phyloP scores from a whole-genome alignment of 2,797 vertebrate species.

The Sebastiscus tertius region DNA sequence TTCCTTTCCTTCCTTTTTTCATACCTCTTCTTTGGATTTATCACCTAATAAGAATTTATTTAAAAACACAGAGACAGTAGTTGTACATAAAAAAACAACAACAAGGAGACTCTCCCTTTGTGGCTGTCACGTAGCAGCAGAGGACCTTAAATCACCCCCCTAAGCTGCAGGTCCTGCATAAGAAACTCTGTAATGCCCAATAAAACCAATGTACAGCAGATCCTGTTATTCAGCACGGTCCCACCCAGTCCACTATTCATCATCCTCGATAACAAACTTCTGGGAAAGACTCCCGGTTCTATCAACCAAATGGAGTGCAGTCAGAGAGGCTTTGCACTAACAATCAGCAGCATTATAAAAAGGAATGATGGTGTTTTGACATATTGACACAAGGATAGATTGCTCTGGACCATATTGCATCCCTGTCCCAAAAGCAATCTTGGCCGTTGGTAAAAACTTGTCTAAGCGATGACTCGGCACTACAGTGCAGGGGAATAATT shows the following conservation, averaged over 20 bases:
- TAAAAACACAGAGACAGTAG: constrained; percentile 9
- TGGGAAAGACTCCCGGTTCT: constrained; percentile 54
- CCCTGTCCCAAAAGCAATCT: constrained; percentile 86
- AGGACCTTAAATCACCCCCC: constrained; percentile 48
- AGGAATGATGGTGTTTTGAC: constrained; percentile 77
- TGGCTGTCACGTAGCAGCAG: constrained; percentile 1
- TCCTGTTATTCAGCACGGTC: constrained; percentile 41
- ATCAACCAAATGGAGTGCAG: constrained; percentile 59
- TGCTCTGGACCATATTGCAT: constrained; percentile 86
- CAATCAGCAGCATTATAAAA: constrained; percentile 75
- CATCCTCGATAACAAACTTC: constrained; percentile 65
- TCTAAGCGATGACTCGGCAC: constrained; percentile 79
- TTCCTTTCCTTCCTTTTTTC: neutral
- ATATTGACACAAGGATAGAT: constrained; percentile 83
- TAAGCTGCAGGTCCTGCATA: constrained; percentile 35
- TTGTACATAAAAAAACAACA: constrained; percentile 4
- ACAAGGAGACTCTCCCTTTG: constrained; percentile 8
- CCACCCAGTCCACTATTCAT: constrained; percentile 48
- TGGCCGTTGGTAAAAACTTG: constrained; percentile 79
- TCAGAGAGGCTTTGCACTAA: constrained; percentile 61
- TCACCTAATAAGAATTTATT: constrained; percentile 11
- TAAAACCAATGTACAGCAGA: constrained; percentile 56
- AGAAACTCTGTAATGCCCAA: constrained; percentile 38
- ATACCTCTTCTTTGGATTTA: constrained; percentile 3
- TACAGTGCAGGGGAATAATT: constrained; percentile 71